Evolutionary conservation across 2,888 invertebrate species (phyloP).

Genomic region (Trichogramma evanescens): DNA sequence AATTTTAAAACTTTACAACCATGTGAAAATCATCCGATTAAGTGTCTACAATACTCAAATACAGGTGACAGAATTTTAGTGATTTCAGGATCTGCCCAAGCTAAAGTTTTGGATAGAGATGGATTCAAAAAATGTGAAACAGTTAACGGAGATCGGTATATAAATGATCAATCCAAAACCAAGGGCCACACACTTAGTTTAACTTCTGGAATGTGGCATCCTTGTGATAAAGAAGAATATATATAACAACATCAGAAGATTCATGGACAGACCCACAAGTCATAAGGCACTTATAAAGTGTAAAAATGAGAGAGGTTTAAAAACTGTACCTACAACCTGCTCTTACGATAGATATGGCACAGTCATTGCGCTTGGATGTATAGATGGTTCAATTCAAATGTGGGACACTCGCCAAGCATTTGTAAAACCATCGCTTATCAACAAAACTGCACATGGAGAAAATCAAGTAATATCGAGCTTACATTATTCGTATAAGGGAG

Average conservation of each 20-base stretch:
- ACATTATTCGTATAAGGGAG: conserved; percentile 81
- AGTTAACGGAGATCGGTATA: conserved; percentile 93
- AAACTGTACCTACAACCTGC: conserved; percentile 78
- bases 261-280: conserved; percentile 75
- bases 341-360: conserved; percentile 78
- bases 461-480: conserved; percentile 78
- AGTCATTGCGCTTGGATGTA: conserved; percentile 83
- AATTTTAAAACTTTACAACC: conserved; percentile 92
- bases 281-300: conserved; percentile 87
- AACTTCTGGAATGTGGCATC: conserved; percentile 88
- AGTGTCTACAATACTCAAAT: conserved; percentile 80
- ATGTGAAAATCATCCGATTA: conserved; percentile 92
- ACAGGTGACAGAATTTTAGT: conserved; percentile 93
- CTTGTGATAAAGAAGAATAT: conserved; percentile 83
- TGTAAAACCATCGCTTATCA: conserved; percentile 75
- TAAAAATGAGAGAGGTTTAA: conserved; percentile 75
- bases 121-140: conserved; percentile 90
- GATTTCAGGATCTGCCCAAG: conserved; percentile 84
- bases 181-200: conserved; percentile 91
- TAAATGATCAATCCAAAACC: conserved; percentile 86
- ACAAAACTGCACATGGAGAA: conserved; percentile 73
- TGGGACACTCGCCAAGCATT: conserved; percentile 92
- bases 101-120: conserved; percentile 89
- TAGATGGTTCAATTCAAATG: conserved; percentile 92
- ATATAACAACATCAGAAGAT: conserved; percentile 91